A percentile compares a stretch with the other conserved stretches of the same genome.
Evolutionary conservation across 2,888 invertebrate genomes (phyloP).

Genomic region (Chrysolina oricalcia): DNA sequence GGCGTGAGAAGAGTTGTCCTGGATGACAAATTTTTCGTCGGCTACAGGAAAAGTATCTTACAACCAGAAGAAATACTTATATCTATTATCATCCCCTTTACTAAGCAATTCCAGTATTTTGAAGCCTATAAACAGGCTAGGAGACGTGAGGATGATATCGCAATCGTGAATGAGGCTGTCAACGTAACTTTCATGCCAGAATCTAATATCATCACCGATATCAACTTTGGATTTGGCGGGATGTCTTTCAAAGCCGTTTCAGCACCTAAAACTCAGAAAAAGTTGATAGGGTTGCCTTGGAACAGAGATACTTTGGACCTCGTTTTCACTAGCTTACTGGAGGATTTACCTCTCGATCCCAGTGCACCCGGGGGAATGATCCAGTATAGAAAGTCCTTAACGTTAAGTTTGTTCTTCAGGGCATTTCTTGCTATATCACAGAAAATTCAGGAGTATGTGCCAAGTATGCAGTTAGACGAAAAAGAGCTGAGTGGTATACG

Average conservation of each 20-base stretch:
- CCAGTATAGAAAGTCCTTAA: slow-evolving; percentile 77
- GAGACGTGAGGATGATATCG: slow-evolving; percentile 94
- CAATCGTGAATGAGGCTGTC: slow-evolving; percentile 92
- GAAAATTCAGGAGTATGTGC: slow-evolving; percentile 74
- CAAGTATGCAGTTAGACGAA: slow-evolving; percentile 73
- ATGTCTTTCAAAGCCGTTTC: slow-evolving; percentile 91
- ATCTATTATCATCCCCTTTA: slow-evolving; percentile 86
- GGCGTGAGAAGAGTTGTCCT: slow-evolving; percentile 78
- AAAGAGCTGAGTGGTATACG: slow-evolving; percentile 75
- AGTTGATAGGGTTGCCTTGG: slow-evolving; percentile 65
- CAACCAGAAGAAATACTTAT: slow-evolving; percentile 85
- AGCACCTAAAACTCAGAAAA: slow-evolving; percentile 79
- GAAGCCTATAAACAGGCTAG: slow-evolving; percentile 93
- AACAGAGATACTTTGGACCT: slow-evolving; percentile 70
- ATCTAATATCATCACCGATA: slow-evolving; percentile 78
- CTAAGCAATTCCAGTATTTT: slow-evolving; percentile 81
- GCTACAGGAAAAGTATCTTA: slow-evolving; percentile 87
- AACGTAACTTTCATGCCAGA: slow-evolving; percentile 78
- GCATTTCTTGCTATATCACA: slow-evolving; percentile 78
- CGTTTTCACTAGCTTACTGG: slow-evolving; percentile 78
- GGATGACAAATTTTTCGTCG: slow-evolving; percentile 86
- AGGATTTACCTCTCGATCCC: slow-evolving; percentile 84
- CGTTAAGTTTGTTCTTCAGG: slow-evolving; percentile 83
- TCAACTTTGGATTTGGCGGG: slow-evolving; percentile 88
- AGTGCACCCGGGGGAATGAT: slow-evolving; percentile 83